Conservation (phyloP, 2,797 vertebrate genomes). For the Rhynchotus rufescens region DNA sequence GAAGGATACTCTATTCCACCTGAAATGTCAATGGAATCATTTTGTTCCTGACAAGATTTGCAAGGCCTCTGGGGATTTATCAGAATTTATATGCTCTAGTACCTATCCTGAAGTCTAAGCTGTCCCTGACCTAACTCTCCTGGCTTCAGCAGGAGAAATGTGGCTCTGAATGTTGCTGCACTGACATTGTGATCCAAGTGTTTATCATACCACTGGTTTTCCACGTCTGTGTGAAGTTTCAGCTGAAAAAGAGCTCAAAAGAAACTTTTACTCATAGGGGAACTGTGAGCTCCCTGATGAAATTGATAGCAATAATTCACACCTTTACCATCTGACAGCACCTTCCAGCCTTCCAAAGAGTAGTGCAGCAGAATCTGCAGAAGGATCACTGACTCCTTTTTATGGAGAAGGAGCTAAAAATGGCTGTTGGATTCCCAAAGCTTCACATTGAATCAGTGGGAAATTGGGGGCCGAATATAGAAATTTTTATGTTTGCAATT, state of each 20-base stretch:
- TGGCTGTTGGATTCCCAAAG: accelerated
- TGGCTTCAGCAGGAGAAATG: neutral
- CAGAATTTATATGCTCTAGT: neutral
- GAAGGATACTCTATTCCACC: conserved; percentile 6
- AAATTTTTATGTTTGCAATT: neutral
- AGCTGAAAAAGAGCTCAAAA: neutral
- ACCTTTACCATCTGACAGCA: neutral
- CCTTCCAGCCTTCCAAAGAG: neutral
- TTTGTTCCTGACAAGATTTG: conserved; percentile 1
- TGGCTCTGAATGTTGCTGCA: neutral
- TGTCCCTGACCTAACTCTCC: neutral
- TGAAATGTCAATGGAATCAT: neutral
- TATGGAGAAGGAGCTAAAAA: neutral
- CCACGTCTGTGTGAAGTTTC: neutral
- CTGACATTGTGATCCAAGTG: neutral
- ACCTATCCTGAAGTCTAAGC: neutral
- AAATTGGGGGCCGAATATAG: neutral
- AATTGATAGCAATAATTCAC: neutral
- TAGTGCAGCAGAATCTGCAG: accelerated
- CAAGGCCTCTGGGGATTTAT: conserved; percentile 5
- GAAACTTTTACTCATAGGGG: neutral
- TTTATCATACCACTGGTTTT: neutral
- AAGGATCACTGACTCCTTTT: neutral
- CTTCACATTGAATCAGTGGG: neutral
- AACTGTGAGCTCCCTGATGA: accelerated